Evolutionary conservation across 2,113 vertebrate genomes (phyloP), one percentile per base, ranked within the genome.

Genomic region (Pongo abelii): DNA sequence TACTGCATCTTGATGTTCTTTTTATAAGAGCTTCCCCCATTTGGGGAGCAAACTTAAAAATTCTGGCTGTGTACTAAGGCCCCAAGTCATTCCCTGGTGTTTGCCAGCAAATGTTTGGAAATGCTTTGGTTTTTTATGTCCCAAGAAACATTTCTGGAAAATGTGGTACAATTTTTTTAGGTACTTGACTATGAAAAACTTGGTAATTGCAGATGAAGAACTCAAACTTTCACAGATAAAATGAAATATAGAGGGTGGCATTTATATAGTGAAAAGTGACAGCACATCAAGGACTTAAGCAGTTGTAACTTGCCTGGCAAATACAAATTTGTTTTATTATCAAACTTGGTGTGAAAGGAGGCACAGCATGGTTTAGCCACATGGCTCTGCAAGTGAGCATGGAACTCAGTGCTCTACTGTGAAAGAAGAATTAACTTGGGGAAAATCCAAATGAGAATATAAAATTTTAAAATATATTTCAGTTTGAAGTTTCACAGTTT

Each of bases 61-160:
- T 43, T n/a, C 5, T 57, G 6, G 11, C 25, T 96, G 7, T 67
- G 27, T 64, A 35, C 25, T 40, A 30, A 67, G 35, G 67, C n/a
- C 30, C 30, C 72, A 85, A 40, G 55, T 43, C 32, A 50, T 88
- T 30, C 32, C 43, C 55, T 72, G 17, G n/a, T 59, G 2, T 96
- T 55, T 88, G 22, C 18, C 6, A 79, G 40, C 8, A 84, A 77
- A 46, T 59, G 12, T 89, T 88, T 72, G 79, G n/a, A 89, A 97
- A 84, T 87, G 70, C 69, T 86, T 77, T 79, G 57, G 17, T 25
- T 61, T 91, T 97, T 72, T 27, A 18, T 84, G 74, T 90, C 23
- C 8, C 2, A 93, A 6, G 61, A 97, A 94, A 38, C 40, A 77
- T 72, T 92, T 95, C 93, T 61, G 23, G 83, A 96, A 97, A 92